Percentiles rank a stretch among this genome's conserved stretches.
Conservation (phyloP, 2,797 vertebrate genomes). For the Platalea minor region DNA sequence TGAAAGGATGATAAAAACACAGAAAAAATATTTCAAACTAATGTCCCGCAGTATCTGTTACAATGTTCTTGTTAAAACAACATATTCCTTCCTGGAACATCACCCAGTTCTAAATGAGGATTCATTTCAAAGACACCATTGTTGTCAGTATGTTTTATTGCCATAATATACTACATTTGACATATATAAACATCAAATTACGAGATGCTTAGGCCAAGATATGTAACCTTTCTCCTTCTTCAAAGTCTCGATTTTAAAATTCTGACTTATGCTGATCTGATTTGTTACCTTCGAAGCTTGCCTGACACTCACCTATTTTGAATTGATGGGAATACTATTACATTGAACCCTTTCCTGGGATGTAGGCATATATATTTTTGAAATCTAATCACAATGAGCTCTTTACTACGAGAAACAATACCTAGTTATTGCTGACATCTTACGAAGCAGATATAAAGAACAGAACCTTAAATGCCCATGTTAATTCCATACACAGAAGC, state of each 20-base stretch:
- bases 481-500: constrained; percentile 20
- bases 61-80: neutral
- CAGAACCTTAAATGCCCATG: neutral
- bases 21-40: neutral
- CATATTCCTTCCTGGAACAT: neutral
- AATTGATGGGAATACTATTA: constrained; percentile 53
- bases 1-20: neutral
- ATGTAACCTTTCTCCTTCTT: constrained; percentile 30
- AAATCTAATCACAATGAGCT: constrained; percentile 48
- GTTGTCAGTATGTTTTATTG: constrained; percentile 36
- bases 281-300: constrained; percentile 51
- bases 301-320: constrained; percentile 60
- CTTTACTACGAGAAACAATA: constrained; percentile 51
- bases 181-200: constrained; percentile 37
- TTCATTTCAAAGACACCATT: neutral
- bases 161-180: neutral
- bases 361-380: constrained; percentile 55
- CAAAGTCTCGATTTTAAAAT: constrained; percentile 51
- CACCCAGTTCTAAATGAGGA: neutral
- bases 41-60: neutral
- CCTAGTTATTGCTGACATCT: constrained; percentile 19
- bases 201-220: constrained; percentile 12
- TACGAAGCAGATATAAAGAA: constrained; percentile 18
- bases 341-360: constrained; percentile 47
- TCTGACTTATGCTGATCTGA: constrained; percentile 49